Evolutionary conservation across 2,113 vertebrate genomes (phyloP), one percentile per base, ranked within the genome.

Genomic region (Etheostoma cragini): DNA sequence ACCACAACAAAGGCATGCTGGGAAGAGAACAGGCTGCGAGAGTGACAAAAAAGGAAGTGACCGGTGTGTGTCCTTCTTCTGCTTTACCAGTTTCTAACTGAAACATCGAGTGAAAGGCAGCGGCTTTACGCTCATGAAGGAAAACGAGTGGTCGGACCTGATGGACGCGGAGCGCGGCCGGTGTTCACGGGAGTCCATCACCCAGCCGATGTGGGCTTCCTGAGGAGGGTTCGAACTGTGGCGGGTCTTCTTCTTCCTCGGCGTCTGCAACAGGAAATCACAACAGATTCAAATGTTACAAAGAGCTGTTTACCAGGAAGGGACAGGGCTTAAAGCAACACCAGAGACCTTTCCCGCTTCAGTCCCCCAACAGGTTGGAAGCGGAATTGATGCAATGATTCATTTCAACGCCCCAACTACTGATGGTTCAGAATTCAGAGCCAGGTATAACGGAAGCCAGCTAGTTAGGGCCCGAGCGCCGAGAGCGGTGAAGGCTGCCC

Each of bases 141-240:
- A 24, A 50, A 42, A 7, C 6, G 6, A 60, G 30, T 8, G 0
- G 42, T 30, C 65, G 1, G 22, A 99, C 98, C 98, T 98, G 92
- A 97, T 89, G 76, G 97, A 97, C 7, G 96, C 88, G 5, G 97
- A 93, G 87, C 96, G 94, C 3, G 97, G 94, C 69, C 95, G 93
- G 80, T 98, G 97, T 46, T 98, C 97, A 52, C 96, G 95, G 70
- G 97, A 97, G 93, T 99, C 98, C 98, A 99, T 98, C 85, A 99
- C 97, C 97, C 98, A 98, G 85, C 97, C 98, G 79, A 98, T 96
- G 35, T 98, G 98, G 60, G 95, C 94, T 90, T 99, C 98, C 76
- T 96, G 91, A 4, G 97, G 97, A 24, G 97, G 97, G 90, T 97
- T 97, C 8, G 96, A 96, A 86, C 97, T 97, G 90, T 97, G 97